A percentile compares a stretch with the other conserved stretches of the same genome.
These are phyloP conservation scores for Microctenopoma stevenorrisi DNA, from an alignment of 2,797 vertebrate species.

Conservation along the genomic window DNA sequence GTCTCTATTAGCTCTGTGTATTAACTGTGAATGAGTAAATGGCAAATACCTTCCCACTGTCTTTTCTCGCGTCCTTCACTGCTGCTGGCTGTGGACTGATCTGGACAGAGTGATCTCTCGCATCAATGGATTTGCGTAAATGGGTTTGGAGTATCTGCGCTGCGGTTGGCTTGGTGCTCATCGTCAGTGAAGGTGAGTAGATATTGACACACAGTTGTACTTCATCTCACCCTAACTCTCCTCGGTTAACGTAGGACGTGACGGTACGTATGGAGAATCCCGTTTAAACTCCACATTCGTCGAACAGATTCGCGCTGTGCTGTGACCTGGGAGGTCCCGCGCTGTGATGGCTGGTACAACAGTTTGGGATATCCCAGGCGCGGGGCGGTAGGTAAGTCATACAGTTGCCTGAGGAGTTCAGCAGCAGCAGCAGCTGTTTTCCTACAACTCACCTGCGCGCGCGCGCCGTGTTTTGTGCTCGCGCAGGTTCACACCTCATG, in stretches of 20 bases:
- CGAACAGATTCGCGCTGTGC: constrained; percentile 75
- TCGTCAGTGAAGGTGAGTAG: constrained; percentile 68
- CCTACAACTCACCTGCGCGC: background rate
- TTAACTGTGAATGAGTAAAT: background rate
- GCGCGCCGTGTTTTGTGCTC: constrained; percentile 15
- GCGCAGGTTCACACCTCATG: constrained; percentile 85
- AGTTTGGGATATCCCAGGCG: constrained; percentile 86
- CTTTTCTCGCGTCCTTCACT: constrained; percentile 43
- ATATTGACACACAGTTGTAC: background rate
- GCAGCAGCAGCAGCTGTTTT: background rate
- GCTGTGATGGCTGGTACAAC: constrained; percentile 97
- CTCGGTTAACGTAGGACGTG: background rate
- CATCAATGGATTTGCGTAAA: constrained; percentile 81
- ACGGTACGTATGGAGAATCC: background rate
- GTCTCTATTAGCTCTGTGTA: background rate
- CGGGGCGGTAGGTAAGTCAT: constrained; percentile 86
- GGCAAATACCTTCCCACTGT: constrained; percentile 38
- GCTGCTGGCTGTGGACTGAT: constrained; percentile 53
- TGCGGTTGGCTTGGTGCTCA: constrained; percentile 56
- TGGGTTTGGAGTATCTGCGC: constrained; percentile 64
- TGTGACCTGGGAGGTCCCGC: constrained; percentile 89
- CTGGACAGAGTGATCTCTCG: constrained; percentile 61
- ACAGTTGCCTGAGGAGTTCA: background rate
- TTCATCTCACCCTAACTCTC: background rate
- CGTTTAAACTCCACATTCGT: background rate